Evolutionary conservation across 2,888 invertebrate genomes (phyloP), one percentile per base, ranked within the genome.

Genomic region (Didymodactylos carnosus): DNA sequence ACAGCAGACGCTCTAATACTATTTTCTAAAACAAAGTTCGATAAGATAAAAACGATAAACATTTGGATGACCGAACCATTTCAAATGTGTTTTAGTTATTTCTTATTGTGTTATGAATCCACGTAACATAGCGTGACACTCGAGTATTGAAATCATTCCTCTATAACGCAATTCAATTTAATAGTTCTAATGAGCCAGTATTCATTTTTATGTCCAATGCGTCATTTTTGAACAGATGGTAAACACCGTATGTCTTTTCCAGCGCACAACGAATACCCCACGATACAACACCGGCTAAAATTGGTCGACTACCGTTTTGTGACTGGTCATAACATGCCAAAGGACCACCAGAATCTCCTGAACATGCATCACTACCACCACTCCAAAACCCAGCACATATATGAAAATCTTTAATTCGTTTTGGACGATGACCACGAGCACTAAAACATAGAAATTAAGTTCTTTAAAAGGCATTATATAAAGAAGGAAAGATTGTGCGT

Each of bases 351-450:
- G 40, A 40, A 70, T 70, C 70, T 13, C 70, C 70, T 11, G n/a
- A 39, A 5, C 70, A 70, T 19, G 70, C 70, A 40, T 70, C 70
- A 27, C 40, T 41, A 40, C 70, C 70, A 70, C 70, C 70, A 27
- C 25, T 25, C 41, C 39, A 39, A 40, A 27, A 41, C 1, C 70
- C 70, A 23, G 70, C 70, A 40, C 70, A 70, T 23, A 70, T 27
- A 25, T 70, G 70, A 41, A 70, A 70, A 40, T 70, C 70, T 70
- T 70, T 70, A 8, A 70, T 70, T 39, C 70, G 70, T 25, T 39
- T 40, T 41, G 70, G 70, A 14, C 70, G 70, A 70, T 70, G 70
- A 25, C 62, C 62, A n/a, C 62, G 62, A 3, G 62, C 62, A 35
- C 62, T 62, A 62, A 19, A 7, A 3, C 23, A 23, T 11, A 49